Evolutionary conservation across 2,888 invertebrate genomes (phyloP).

Genomic region (Megamerina dolium): DNA sequence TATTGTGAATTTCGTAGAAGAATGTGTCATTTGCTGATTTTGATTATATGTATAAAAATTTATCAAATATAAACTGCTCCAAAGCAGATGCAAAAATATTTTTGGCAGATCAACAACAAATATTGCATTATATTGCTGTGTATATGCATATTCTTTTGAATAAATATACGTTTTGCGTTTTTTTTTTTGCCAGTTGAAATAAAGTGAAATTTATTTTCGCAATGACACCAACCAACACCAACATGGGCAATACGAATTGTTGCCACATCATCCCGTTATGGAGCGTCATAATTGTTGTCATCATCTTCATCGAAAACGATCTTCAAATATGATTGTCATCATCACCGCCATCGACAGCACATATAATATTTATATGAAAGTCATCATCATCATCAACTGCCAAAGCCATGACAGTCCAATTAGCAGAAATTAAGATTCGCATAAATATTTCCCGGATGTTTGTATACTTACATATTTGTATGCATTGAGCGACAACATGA

Average conservation of each 20-base stretch:
- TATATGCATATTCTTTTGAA: no score
- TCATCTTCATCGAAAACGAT: slow-evolving; percentile 22
- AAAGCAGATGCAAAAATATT: no score
- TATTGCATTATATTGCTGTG: no score
- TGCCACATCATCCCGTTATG: slow-evolving; percentile 3
- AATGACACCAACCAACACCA: no score
- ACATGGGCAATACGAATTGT: slow-evolving; percentile 7
- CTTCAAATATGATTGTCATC: background rate
- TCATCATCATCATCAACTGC: slow-evolving; percentile 8
- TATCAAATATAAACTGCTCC: no score
- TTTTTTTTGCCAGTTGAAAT: slow-evolving; percentile 19
- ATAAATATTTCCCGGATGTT: slow-evolving; percentile 27
- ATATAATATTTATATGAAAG: no score
- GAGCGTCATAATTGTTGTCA: no score
- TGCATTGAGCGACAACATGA: slow-evolving; percentile 3
- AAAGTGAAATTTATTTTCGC: slow-evolving; percentile 37
- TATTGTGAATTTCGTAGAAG: no score
- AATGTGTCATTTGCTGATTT: no score
- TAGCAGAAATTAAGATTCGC: slow-evolving; percentile 35
- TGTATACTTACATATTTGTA: background rate
- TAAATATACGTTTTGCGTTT: no score
- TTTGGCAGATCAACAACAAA: no score
- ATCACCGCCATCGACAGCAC: background rate
- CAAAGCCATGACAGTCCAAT: slow-evolving; percentile 39
- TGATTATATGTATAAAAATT: no score